Evolutionary conservation across 2,888 invertebrate genomes (phyloP).

Genomic region (Rhodophaea formosa): DNA sequence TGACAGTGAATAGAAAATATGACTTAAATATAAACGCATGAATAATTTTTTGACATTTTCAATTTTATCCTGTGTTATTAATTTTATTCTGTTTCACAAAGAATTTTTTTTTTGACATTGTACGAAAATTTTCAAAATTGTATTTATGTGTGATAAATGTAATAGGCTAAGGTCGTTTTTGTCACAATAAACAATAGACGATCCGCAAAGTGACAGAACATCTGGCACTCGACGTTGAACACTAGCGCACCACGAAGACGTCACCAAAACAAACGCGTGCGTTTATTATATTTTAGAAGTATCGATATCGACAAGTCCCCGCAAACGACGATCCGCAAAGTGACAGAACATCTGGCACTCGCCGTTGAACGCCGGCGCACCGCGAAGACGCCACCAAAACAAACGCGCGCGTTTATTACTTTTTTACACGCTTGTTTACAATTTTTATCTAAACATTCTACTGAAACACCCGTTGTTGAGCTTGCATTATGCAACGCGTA

Average conservation of each 20-base stretch:
- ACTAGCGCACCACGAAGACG: conserved; percentile 13
- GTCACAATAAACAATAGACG: no score
- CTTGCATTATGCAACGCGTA: conserved; percentile 4
- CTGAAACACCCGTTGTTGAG: conserved; percentile 4
- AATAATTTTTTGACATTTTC: no score
- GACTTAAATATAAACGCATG: no score
- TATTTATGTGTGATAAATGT: no score
- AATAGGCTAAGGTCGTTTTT: no score
- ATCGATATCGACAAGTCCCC: conserved; percentile 1
- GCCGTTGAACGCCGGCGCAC: conserved; percentile 4
- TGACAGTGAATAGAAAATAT: no score
- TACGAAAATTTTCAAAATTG: no score
- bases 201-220: conserved; percentile 13
- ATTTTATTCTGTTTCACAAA: no score
- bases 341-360: conserved; percentile 18
- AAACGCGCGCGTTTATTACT: conserved; percentile 17
- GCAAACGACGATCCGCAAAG: neutral
- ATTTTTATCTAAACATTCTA: conserved; percentile 14
- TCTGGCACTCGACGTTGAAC: conserved; percentile 13
- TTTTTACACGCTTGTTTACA: conserved; percentile 16
- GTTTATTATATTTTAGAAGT: neutral
- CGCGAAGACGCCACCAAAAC: conserved; percentile 17
- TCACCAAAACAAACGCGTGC: conserved; percentile 15
- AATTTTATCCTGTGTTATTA: no score
- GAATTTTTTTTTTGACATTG: no score